Evolutionary conservation across 2,888 invertebrate species (phyloP).

Genomic region (Mimachlamys varia): DNA sequence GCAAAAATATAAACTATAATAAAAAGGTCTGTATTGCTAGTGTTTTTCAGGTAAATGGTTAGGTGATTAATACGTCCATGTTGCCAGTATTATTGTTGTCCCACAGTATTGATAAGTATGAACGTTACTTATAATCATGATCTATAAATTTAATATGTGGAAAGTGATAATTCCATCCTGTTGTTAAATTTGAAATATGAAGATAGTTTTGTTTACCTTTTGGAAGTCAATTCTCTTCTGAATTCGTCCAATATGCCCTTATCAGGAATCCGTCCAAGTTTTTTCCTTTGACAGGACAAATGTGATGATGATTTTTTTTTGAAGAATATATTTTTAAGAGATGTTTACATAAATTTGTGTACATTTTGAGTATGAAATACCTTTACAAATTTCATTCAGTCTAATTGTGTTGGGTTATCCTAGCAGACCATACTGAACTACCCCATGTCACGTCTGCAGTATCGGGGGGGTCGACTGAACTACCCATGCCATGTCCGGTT

Average conservation of each 20-base stretch:
- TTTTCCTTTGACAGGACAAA: constrained; percentile 33
- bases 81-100: constrained; percentile 10
- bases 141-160: too few relatives aligned
- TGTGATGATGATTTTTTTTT: not conserved
- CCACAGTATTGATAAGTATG: not conserved
- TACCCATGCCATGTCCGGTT: too few relatives aligned
- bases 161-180: not conserved
- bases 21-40: not conserved
- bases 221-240: not conserved
- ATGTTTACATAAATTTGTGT: constrained; percentile 14
- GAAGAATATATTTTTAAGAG: constrained; percentile 18
- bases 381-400: not conserved
- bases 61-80: not conserved
- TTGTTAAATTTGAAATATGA: not conserved
- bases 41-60: not conserved
- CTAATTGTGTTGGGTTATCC: not conserved
- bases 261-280: constrained; percentile 31
- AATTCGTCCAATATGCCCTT: constrained; percentile 24
- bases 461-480: too few relatives aligned
- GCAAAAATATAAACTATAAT: not conserved
- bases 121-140: not conserved
- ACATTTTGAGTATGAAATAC: constrained; percentile 25
- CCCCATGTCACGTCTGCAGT: too few relatives aligned
- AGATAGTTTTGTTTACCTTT: constrained; percentile 6
- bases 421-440: not conserved